Evolutionary conservation across 2,888 invertebrate genomes (phyloP).

Genomic region (Abrostola tripartita): DNA sequence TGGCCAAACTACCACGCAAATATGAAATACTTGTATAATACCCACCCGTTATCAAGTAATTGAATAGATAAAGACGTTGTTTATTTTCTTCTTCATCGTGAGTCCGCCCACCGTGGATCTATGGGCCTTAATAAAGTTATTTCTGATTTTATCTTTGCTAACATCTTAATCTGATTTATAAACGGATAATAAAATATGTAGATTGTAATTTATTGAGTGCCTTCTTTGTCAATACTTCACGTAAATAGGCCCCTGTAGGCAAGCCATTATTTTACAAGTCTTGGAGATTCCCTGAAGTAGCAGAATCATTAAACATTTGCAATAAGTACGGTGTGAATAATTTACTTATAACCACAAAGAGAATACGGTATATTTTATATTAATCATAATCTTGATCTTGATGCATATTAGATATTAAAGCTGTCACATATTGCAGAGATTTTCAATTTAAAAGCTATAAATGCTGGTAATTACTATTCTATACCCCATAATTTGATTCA

Average conservation of each 20-base stretch:
- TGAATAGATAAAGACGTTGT: slow-evolving; percentile 29
- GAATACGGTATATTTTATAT: slow-evolving; percentile 15
- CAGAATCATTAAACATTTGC: no score
- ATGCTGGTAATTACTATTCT: slow-evolving; percentile 59
- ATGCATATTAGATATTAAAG: slow-evolving; percentile 45
- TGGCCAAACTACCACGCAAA: slow-evolving; percentile 55
- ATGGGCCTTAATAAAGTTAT: slow-evolving; percentile 29
- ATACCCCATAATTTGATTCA: slow-evolving; percentile 59
- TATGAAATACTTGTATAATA: slow-evolving; percentile 54
- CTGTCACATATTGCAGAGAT: slow-evolving; percentile 53
- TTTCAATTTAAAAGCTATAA: slow-evolving; percentile 60
- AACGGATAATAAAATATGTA: background rate
- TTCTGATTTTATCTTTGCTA: slow-evolving; percentile 31
- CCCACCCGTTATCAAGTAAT: slow-evolving; percentile 32
- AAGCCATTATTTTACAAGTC: no score
- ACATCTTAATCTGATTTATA: slow-evolving; percentile 28
- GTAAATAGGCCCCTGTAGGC: no score
- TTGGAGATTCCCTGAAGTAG: no score
- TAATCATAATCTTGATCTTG: slow-evolving; percentile 52
- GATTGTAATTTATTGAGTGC: no score
- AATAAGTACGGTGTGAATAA: no score
- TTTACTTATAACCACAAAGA: no score
- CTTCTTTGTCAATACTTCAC: no score
- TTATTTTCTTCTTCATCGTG: slow-evolving; percentile 38
- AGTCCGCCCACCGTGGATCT: slow-evolving; percentile 35